Base-by-base conservation (phyloP, 2,888 invertebrate species). In the Tenthredo distinguenda region DNA sequence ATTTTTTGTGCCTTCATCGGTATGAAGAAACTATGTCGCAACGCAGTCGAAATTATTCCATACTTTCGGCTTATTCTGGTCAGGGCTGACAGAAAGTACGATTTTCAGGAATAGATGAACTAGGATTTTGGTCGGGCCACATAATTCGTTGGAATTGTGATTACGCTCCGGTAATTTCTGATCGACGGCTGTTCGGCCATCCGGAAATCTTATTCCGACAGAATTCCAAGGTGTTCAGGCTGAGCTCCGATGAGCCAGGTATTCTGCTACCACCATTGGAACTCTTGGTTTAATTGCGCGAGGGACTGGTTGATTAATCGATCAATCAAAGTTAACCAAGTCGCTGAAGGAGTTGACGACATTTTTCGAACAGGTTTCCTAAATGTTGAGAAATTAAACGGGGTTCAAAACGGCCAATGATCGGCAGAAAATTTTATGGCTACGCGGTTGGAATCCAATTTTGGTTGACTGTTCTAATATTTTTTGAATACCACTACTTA, bases 81-180 rank as follows among this genome's bases (percentile, higher is more conserved):
- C n/a, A n/a, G n/a, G 15, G 34, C 7, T 37, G 37, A 55, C n/a
- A 55, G 18, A 37, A 71, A 37, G 12, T n/a, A 74, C 5, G 12
- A n/a, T 40, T 74, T 74, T 10, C 15, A n/a, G n/a, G n/a, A 15
- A 26, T 21, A 21, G 18, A 74, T 74, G 34, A 71, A 37, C 72
- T 15, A 26, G 40, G 72, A 43, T 74, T 74, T 31, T 18, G 18
- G 12, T 12, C 43, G 2, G 43, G 72, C 72, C 40, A 40, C 72
- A 74, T 43, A 43, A 74, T 74, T 43, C 43, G 26, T 40, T 10
- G 43, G 43, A 74, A 74, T 74, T 34, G 71, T 74, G 43, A 77
- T 77, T 55, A 50, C 55, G 55, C 55, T 77, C 55, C 34, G 55
- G 34, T 55, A 55, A 77, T 77, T 77, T 55, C 55, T 50, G 50